Base-by-base conservation (phyloP, 2,113 vertebrate species). In the Callionymus lyra region DNA sequence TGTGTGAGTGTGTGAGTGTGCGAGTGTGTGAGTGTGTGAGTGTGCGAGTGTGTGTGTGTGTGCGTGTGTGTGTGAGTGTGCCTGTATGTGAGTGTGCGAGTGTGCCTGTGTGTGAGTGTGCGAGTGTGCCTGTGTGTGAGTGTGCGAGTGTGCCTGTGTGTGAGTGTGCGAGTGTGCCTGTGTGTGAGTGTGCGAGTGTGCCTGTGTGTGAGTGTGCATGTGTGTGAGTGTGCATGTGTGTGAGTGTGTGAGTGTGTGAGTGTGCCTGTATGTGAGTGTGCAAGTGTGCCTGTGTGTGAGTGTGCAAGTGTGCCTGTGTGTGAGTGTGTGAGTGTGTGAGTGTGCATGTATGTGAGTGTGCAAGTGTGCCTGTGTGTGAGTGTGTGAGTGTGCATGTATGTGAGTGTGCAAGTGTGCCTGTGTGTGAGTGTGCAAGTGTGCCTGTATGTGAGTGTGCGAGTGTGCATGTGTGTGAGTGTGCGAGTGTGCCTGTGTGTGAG, bases 151-250 rank as follows among this genome's bases (percentile, higher is more conserved):
- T 82, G 82, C 80, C 80, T 83, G 79, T 76, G 66, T 63, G n/a
- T n/a, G n/a, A 52, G 67, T 70, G 73, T 79, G 53, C n/a, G n/a
- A n/a, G n/a, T n/a, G n/a, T n/a, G n/a, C n/a, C n/a, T n/a, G n/a
- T n/a, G n/a, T n/a, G n/a, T n/a, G n/a, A n/a, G n/a, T n/a, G 62
- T 77, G 70, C 81, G 46, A 75, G 65, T 79, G 65, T 82, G 82
- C 80, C 80, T 83, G 79, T 76, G 66, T 63, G n/a, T n/a, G n/a
- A 52, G 67, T 70, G 73, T 79, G 53, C 66, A 27, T n/a, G n/a
- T n/a, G 62, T 77, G 70, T 81, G 46, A 75, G 65, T 79, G 65
- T 82, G 82, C 80, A 82, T 83, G 79, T 76, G 66, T 63, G n/a
- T n/a, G n/a, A 52, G 67, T 70, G 73, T 79, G 53, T 68, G 8